Percentiles rank a stretch among this genome's conserved stretches.
Evolutionary conservation across 30 jellyfish, hydroid and myxozoan genomes (phyloP).

Genomic region (Cassiopea andromeda): DNA sequence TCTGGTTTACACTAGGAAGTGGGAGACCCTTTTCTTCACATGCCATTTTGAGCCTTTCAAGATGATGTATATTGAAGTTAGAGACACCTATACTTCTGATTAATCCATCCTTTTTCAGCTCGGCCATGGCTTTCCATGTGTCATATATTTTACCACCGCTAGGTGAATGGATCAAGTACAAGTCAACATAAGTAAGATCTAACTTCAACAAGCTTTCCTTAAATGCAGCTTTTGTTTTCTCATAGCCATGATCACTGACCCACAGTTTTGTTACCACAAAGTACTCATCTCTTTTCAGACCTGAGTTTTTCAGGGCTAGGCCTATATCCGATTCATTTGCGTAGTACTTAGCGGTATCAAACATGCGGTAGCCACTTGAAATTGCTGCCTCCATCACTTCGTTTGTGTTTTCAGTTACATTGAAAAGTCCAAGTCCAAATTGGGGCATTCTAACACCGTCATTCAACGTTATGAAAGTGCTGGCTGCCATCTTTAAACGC

Average conservation of each 20-base stretch:
- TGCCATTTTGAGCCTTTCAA: conserved; percentile 60
- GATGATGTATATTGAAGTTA: conserved; percentile 85
- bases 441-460: conserved; percentile 80
- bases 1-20: conserved; percentile 90
- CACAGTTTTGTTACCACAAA: conserved; percentile 90
- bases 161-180: conserved; percentile 89
- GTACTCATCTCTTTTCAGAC: conserved; percentile 75
- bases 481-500: conserved; percentile 39
- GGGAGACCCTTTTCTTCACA: conserved; percentile 55
- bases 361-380: conserved; percentile 80
- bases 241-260: conserved; percentile 70
- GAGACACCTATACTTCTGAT: conserved; percentile 95
- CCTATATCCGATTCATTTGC: conserved; percentile 86
- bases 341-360: conserved; percentile 88
- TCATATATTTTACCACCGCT: conserved; percentile 75
- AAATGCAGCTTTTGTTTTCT: conserved; percentile 68
- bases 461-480: conserved; percentile 18
- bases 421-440: conserved; percentile 81
- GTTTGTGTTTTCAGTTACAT: conserved; percentile 49
- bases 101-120: conserved; percentile 78
- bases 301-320: conserved; percentile 75
- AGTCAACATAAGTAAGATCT: conserved; percentile 84
- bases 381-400: conserved; percentile 72
- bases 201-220: conserved; percentile 67
- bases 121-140: conserved; percentile 89